Conservation (phyloP, 92 coral and sea anemone genomes). For the Palythoa caribaeorum region DNA sequence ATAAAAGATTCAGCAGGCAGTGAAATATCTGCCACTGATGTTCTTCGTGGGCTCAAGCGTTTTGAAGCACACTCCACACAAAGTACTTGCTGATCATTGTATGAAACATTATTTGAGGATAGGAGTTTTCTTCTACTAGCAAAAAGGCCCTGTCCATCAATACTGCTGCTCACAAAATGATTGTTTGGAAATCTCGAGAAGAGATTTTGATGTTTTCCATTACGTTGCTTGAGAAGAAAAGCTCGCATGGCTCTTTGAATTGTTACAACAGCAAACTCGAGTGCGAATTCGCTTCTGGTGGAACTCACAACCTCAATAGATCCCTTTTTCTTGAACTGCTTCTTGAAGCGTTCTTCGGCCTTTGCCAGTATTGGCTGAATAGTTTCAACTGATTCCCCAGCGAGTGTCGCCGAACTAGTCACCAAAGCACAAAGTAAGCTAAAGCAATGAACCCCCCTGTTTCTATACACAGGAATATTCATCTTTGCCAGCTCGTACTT, state of each 20-base stretch:
- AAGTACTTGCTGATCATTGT: not conserved
- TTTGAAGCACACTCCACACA: conserved; percentile 23
- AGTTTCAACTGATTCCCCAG: conserved; percentile 89
- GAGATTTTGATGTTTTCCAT: not conserved
- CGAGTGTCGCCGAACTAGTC: conserved; percentile 70
- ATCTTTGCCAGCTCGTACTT: conserved; percentile 73
- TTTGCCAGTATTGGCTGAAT: conserved; percentile 76
- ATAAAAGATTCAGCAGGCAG: not conserved
- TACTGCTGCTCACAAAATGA: not conserved
- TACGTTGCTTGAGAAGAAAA: conserved; percentile 20
- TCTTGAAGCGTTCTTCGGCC: conserved; percentile 77
- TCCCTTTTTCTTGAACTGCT: conserved; percentile 60
- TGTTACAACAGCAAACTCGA: conserved; percentile 36
- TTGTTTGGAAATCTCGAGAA: not conserved
- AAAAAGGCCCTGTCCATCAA: not conserved
- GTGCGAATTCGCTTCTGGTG: conserved; percentile 34
- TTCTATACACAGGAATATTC: conserved; percentile 83
- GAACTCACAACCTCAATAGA: not conserved
- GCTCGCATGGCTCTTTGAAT: conserved; percentile 35
- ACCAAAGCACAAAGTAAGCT: conserved; percentile 86
- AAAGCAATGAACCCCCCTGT: conserved; percentile 88
- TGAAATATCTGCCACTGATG: not conserved
- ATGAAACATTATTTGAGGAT: not conserved
- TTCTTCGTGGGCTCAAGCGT: not conserved
- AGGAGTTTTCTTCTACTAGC: not conserved